Evolutionary conservation across 2,797 vertebrate genomes (phyloP).

Genomic region (Kryptopterus vitreolus): DNA sequence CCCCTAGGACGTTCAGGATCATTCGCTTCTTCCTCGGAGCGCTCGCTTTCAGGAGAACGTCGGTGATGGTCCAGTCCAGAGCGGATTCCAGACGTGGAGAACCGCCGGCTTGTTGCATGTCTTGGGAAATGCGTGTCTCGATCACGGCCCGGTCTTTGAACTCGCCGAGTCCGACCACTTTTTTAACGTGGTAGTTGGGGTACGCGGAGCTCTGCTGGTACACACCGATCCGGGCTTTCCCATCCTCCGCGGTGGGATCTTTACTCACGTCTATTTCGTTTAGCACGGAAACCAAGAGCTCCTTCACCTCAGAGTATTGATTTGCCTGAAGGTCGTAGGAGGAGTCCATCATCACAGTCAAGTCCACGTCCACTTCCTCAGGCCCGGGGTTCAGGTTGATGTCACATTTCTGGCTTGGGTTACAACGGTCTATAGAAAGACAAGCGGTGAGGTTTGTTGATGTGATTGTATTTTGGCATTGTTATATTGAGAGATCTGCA

Average conservation of each 20-base stretch:
- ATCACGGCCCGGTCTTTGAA: conserved; percentile 64
- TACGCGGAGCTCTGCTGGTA: conserved; percentile 73
- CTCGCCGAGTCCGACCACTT: conserved; percentile 74
- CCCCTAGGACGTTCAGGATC: conserved; percentile 74
- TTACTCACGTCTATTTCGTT: conserved; percentile 73
- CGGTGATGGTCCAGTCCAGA: conserved; percentile 74
- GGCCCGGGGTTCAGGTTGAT: conserved; percentile 52
- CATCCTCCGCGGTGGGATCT: conserved; percentile 52
- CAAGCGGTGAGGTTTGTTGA: not conserved
- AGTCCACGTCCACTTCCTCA: conserved; percentile 74
- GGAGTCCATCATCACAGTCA: conserved; percentile 78
- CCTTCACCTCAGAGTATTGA: conserved; percentile 68
- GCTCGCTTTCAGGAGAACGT: conserved; percentile 67
- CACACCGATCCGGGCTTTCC: conserved; percentile 71
- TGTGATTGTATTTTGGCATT: not conserved
- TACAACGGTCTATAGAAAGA: conserved; percentile 76
- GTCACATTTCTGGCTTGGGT: conserved; percentile 58
- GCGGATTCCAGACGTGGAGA: conserved; percentile 68
- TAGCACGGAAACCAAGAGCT: conserved; percentile 74
- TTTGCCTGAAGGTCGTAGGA: conserved; percentile 71
- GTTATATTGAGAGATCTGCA: not conserved
- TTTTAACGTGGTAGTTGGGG: conserved; percentile 51
- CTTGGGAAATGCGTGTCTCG: conserved; percentile 67
- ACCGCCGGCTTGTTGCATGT: conserved; percentile 69
- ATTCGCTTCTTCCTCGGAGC: conserved; percentile 66